Evolutionary conservation across 1,140 invertebrate species (phyloP).

Genomic region (Drosophila neocordata): DNA sequence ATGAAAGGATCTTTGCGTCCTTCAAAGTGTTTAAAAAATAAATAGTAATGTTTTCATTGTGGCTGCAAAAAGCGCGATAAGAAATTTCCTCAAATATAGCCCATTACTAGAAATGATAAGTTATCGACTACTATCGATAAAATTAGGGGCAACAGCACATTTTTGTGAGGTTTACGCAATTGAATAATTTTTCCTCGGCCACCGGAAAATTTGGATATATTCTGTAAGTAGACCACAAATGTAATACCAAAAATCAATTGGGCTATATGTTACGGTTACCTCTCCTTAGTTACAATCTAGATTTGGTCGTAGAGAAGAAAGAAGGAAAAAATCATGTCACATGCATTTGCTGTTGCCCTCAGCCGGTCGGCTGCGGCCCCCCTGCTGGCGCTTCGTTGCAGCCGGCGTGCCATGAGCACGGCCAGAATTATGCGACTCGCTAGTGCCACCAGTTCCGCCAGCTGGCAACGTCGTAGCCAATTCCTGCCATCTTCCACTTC

Average conservation of each 20-base stretch:
- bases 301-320: constrained; percentile 3
- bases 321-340: constrained; percentile 56
- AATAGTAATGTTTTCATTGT: background rate
- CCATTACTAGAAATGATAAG: background rate
- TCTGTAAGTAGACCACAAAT: constrained; percentile 41
- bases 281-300: constrained; percentile 24
- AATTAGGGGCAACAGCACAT: constrained; percentile 49
- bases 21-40: background rate
- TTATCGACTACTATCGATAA: constrained; percentile 30
- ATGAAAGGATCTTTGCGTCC: background rate
- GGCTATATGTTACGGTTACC: background rate
- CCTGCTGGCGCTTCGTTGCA: constrained; percentile 53
- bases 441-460: constrained; percentile 18
- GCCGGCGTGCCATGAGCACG: constrained; percentile 58
- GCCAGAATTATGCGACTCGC: constrained; percentile 41
- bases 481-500: constrained; percentile 28
- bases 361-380: constrained; percentile 50
- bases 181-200: constrained; percentile 38
- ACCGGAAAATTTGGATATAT: constrained; percentile 15
- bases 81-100: constrained; percentile 35
- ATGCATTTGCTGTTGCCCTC: constrained; percentile 64
- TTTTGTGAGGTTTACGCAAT: constrained; percentile 73
- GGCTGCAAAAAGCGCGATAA: constrained; percentile 39
- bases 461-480: constrained; percentile 29
- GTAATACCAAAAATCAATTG: too few species aligned